Conservation (phyloP, 2,888 invertebrate genomes). For the Pseudococcus jackbeardsleyi region DNA sequence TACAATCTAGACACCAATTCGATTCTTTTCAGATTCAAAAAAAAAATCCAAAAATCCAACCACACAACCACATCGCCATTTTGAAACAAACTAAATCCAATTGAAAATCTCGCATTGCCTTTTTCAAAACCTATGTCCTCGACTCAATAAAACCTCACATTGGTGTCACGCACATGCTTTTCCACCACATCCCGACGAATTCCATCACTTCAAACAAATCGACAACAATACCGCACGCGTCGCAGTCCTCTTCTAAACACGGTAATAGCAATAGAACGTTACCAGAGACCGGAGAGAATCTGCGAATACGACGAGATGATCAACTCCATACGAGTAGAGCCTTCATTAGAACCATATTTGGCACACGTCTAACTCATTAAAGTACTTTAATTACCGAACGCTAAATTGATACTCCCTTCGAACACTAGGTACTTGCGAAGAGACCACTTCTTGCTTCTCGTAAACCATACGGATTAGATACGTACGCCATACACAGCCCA, state of each 20-base stretch:
- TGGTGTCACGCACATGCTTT: not conserved
- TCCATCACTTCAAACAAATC: conserved; percentile 2
- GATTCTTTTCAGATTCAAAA: too few species aligned
- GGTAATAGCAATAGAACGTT: not conserved
- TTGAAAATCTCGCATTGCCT: too few species aligned
- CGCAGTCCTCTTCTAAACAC: not conserved
- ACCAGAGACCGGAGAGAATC: not conserved
- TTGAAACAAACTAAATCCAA: too few species aligned
- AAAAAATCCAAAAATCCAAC: too few species aligned
- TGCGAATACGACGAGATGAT: not conserved
- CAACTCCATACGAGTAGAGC: not conserved
- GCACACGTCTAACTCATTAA: conserved; percentile 36
- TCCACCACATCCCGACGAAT: not conserved
- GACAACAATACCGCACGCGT: not conserved
- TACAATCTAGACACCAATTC: too few species aligned
- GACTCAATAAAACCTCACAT: too few species aligned
- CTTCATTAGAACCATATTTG: conserved; percentile 29
- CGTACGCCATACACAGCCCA: not conserved
- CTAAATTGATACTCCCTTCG: conserved; percentile 13
- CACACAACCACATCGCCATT: too few species aligned
- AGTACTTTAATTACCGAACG: conserved; percentile 20
- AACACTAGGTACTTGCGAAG: conserved; percentile 3
- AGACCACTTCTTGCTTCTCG: not conserved
- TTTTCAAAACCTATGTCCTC: too few species aligned
- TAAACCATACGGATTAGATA: not conserved